Percentiles rank a stretch among this genome's conserved stretches.
Conservation (phyloP, 2,797 vertebrate species). For the Botia kubotai region DNA sequence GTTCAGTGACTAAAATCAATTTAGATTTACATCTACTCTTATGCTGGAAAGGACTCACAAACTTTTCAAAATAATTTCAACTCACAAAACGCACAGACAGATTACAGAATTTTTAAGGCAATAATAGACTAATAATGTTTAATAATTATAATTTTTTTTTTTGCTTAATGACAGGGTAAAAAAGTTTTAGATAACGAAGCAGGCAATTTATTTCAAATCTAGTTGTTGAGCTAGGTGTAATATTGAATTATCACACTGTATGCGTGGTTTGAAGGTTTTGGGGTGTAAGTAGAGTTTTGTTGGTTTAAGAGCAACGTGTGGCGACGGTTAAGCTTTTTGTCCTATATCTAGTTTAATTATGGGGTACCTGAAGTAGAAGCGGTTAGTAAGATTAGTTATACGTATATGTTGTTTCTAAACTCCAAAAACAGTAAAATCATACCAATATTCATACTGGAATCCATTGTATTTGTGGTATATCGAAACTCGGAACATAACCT, state of each 20-base stretch:
- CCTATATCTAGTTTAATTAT: neutral
- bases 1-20: too few relatives aligned
- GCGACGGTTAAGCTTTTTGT: neutral
- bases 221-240: neutral
- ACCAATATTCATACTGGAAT: neutral
- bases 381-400: neutral
- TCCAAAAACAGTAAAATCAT: neutral
- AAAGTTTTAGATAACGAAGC: too few relatives aligned
- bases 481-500: neutral
- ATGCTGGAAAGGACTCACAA: neutral
- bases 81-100: too few relatives aligned
- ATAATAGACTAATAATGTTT: neutral
- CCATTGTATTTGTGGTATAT: neutral
- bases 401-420: neutral
- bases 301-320: neutral
- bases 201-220: neutral
- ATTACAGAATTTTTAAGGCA: too few relatives aligned
- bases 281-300: neutral
- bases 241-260: neutral
- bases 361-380: neutral
- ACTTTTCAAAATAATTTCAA: neutral
- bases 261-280: neutral
- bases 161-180: neutral
- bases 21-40: too few relatives aligned
- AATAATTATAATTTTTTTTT: neutral